Evolutionary conservation across 2,888 invertebrate species (phyloP).

Genomic region (Hemithea aestivaria): DNA sequence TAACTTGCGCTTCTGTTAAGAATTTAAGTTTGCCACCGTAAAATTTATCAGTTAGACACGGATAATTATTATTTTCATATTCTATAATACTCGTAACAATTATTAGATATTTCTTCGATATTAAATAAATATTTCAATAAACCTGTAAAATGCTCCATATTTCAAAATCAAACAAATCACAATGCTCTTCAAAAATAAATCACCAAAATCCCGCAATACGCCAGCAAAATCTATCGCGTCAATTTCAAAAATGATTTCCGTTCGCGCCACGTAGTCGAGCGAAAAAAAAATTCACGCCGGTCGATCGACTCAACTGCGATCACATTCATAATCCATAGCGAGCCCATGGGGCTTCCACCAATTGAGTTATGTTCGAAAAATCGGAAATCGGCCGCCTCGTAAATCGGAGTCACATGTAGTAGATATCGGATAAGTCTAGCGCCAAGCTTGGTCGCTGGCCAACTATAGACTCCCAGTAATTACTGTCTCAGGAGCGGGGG

Average conservation of each 20-base stretch:
- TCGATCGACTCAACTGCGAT: slow-evolving; percentile 42
- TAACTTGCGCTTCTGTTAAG: too few relatives aligned
- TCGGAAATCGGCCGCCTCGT: slow-evolving; percentile 50
- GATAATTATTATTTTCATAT: too few relatives aligned
- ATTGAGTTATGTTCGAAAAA: slow-evolving; percentile 53
- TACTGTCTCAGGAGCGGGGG: slow-evolving; percentile 66
- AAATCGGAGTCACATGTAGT: slow-evolving; percentile 33
- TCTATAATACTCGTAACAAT: too few relatives aligned
- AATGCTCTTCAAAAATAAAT: too few relatives aligned
- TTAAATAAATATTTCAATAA: too few relatives aligned
- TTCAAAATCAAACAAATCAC: too few relatives aligned
- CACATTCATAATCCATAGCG: slow-evolving; percentile 56
- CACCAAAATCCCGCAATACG: too few relatives aligned
- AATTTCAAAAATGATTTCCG: slow-evolving; percentile 17
- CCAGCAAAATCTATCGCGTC: slow-evolving; percentile 4
- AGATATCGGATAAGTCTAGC: slow-evolving; percentile 30
- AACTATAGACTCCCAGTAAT: slow-evolving; percentile 68
- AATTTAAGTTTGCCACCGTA: too few relatives aligned
- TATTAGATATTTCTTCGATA: too few relatives aligned
- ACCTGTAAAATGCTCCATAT: too few relatives aligned
- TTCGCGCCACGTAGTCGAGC: slow-evolving; percentile 16
- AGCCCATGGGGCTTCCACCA: slow-evolving; percentile 47
- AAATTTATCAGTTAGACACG: too few relatives aligned
- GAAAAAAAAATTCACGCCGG: slow-evolving; percentile 33
- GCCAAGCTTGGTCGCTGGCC: slow-evolving; percentile 59